Base-by-base conservation (phyloP, 2,113 vertebrate genomes). In the Kryptolebias marmoratus region DNA sequence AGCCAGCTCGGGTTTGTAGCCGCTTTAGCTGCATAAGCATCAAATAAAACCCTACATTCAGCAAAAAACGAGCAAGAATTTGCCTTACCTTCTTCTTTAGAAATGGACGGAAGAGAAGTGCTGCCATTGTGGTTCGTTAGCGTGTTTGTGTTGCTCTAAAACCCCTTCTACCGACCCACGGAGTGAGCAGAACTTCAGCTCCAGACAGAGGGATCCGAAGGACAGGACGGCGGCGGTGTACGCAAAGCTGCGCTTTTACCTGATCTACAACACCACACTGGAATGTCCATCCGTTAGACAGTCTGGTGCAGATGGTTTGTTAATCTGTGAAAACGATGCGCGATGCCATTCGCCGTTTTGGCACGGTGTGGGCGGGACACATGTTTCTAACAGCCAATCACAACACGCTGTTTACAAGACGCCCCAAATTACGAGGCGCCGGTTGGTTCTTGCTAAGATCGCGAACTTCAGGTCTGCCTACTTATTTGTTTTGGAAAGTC, bases 11-110 rank as follows among this genome's bases (percentile, higher is more conserved):
- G 15, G 39, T 42, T 65, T 56, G 69, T 87, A 82, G 84, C 85
- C 39, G 8, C 4, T 6, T 16, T 28, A 55, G 60, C 54, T 71
- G 61, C 32, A 70, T 27, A n/a, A 6, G 32, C 58, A 22, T 49
- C 13, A 2, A 42, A 56, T 8, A 52, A 31, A 63, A 22, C 2
- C 13, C 53, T 59, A 30, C 48, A 3, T 54, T 58, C 1, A 7
- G 54, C 3, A 16, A 61, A 22, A 30, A 0, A 31, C 0, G 1
- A 22, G 27, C 12, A 14, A 2, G 1, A 2, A 22, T 30, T 48
- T 22, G 11, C 18, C 64, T 67, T 74, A 89, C 90, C 91, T 85
- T 91, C 39, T 69, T 88, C 11, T n/a, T 85, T 39, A 79, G 22
- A 18, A 88, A 4, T 0, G 83, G 59, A 0, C 90, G 85, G 30